Percentiles rank a stretch among this genome's conserved stretches.
These are phyloP conservation scores for Trematomus bernacchii DNA, from an alignment of 2,797 vertebrate species.

Conservation along the genomic window DNA sequence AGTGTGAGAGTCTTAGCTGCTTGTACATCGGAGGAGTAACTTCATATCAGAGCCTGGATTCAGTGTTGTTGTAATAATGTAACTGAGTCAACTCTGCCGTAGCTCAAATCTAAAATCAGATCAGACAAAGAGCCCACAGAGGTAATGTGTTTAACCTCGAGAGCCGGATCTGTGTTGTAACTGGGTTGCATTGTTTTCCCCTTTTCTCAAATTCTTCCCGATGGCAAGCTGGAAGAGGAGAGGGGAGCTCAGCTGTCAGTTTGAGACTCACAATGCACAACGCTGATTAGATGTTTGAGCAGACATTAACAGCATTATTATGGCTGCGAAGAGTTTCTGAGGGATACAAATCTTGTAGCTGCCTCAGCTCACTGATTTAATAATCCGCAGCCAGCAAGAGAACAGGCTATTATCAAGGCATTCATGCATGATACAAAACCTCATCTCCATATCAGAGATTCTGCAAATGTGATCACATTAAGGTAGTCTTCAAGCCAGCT, in stretches of 20 bases:
- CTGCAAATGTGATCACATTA: conserved; percentile 1
- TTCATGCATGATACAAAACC: conserved; percentile 15
- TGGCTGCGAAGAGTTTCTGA: conserved; percentile 21
- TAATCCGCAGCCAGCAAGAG: conserved; percentile 27
- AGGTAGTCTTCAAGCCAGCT: conserved; percentile 4
- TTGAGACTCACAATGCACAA: conserved; percentile 22
- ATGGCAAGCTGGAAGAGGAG: conserved; percentile 22
- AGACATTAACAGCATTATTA: conserved; percentile 22
- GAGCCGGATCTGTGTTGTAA: conserved; percentile 47
- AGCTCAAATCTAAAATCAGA: conserved; percentile 43
- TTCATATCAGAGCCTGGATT: conserved; percentile 41
- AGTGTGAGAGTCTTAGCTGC: conserved; percentile 63
- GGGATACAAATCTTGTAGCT: conserved; percentile 21
- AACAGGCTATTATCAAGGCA: conserved; percentile 20
- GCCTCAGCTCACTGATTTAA: conserved; percentile 24
- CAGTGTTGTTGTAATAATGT: conserved; percentile 34
- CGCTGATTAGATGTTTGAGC: conserved; percentile 25
- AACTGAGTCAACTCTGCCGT: conserved; percentile 15
- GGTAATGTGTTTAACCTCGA: conserved; percentile 53
- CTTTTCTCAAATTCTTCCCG: conserved; percentile 32
- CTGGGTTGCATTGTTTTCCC: conserved; percentile 29
- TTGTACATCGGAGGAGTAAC: conserved; percentile 46
- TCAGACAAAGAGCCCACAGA: conserved; percentile 60
- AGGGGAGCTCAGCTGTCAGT: conserved; percentile 29
- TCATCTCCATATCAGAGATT: conserved; percentile 19